These are phyloP conservation scores for Eudyptes chrysolophus DNA, from an alignment of 2,113 vertebrate genomes.

Conservation along the genomic window DNA sequence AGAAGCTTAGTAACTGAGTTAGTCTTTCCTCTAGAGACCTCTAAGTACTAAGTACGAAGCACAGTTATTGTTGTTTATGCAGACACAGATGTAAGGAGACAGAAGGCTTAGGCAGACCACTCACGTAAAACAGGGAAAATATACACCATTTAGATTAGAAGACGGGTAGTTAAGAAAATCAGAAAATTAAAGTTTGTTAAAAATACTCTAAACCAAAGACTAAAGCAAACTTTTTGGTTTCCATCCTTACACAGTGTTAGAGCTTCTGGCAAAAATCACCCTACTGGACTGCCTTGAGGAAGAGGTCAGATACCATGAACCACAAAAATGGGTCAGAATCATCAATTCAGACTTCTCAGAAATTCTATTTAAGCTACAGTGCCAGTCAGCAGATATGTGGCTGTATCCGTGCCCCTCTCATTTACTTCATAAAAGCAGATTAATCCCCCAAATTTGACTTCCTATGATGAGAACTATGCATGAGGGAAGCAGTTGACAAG, in stretches of 20 bases:
- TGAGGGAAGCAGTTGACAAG: conserved; percentile 53
- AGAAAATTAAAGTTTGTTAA: neutral
- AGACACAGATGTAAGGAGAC: neutral
- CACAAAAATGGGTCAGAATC: conserved; percentile 7
- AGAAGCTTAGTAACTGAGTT: neutral
- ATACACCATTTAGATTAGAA: neutral
- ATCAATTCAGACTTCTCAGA: conserved; percentile 4
- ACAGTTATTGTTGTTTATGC: neutral
- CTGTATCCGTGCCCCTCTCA: neutral
- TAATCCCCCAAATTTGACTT: conserved; percentile 37
- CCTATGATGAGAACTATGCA: neutral
- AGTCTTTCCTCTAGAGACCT: neutral
- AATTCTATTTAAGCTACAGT: neutral
- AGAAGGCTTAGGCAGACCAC: neutral
- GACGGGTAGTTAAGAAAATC: neutral
- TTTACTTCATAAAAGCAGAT: conserved; percentile 3
- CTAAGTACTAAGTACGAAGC: neutral
- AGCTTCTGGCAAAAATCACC: neutral
- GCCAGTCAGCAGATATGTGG: neutral
- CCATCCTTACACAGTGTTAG: neutral
- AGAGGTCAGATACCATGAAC: neutral
- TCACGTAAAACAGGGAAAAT: neutral
- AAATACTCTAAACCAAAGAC: neutral
- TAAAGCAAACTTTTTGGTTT: neutral
- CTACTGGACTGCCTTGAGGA: neutral